Percentiles rank a stretch among this genome's conserved stretches.
Conservation (phyloP, 2,797 vertebrate species). For the Parauchenoglanis ngamensis region DNA sequence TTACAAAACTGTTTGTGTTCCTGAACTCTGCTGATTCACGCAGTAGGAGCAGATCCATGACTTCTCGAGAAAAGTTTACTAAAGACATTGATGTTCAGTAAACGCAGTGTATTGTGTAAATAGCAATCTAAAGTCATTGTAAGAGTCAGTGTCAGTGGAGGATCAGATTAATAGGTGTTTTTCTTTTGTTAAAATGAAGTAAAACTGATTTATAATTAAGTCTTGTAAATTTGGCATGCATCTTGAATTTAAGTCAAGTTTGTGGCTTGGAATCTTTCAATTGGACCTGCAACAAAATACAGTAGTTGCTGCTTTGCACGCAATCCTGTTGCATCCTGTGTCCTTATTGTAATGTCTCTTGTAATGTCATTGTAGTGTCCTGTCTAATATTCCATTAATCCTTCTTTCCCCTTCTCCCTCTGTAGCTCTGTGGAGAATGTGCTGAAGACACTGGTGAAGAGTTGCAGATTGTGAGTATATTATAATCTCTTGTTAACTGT, state of each 20-base stretch:
- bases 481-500: conserved; percentile 1
- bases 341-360: conserved; percentile 18
- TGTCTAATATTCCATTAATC: conserved; percentile 10
- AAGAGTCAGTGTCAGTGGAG: not conserved
- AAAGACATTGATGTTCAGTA: not conserved
- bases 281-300: conserved; percentile 37
- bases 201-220: not conserved
- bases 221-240: not conserved
- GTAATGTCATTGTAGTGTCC: conserved; percentile 7
- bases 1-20: conserved; percentile 5
- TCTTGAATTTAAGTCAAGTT: conserved; percentile 10
- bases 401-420: conserved; percentile 53
- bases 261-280: conserved; percentile 13
- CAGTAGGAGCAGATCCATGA: not conserved
- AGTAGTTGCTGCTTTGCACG: conserved; percentile 63
- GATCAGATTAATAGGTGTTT: not conserved
- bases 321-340: conserved; percentile 67
- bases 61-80: not conserved
- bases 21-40: not conserved
- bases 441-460: conserved; percentile 95
- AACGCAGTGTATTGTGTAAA: not conserved
- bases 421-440: conserved; percentile 93
- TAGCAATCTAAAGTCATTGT: not conserved
- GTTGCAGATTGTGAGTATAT: conserved; percentile 93
- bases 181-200: conserved; percentile 4